Conservation (phyloP, 2,888 invertebrate genomes). For the Parelbella ahira region DNA sequence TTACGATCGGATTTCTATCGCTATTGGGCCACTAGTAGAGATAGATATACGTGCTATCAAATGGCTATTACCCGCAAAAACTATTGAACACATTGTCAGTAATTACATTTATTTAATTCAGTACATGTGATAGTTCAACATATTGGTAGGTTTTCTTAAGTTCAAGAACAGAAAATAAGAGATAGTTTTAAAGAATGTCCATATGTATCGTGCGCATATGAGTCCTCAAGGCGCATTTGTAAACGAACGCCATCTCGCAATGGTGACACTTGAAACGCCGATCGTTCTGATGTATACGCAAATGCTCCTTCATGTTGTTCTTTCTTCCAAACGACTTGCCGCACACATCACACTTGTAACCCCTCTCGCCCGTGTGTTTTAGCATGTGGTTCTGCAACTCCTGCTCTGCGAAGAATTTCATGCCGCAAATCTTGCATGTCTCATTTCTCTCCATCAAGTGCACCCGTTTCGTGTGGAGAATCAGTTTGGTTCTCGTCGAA, state of each 20-base stretch:
- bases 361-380: conserved; percentile 49
- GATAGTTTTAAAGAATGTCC: too few species aligned
- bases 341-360: conserved; percentile 52
- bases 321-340: conserved; percentile 38
- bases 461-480: conserved; percentile 30
- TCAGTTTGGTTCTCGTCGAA: conserved; percentile 27
- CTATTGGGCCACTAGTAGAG: too few species aligned
- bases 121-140: too few species aligned
- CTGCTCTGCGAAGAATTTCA: conserved; percentile 46
- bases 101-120: too few species aligned
- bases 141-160: too few species aligned
- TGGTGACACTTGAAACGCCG: conserved; percentile 7
- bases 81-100: too few species aligned
- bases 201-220: too few species aligned
- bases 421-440: conserved; percentile 36
- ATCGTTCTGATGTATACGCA: conserved; percentile 32
- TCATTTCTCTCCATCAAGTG: conserved; percentile 33
- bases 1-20: too few species aligned
- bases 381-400: conserved; percentile 52
- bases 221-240: conserved; percentile 37
- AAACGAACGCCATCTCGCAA: conserved; percentile 31
- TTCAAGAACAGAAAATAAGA: too few species aligned
- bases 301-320: conserved; percentile 35
- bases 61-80: too few species aligned
- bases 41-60: too few species aligned